These are phyloP conservation scores for Stenodera caucasica DNA, from an alignment of 2,888 invertebrate species.

Conservation along the genomic window DNA sequence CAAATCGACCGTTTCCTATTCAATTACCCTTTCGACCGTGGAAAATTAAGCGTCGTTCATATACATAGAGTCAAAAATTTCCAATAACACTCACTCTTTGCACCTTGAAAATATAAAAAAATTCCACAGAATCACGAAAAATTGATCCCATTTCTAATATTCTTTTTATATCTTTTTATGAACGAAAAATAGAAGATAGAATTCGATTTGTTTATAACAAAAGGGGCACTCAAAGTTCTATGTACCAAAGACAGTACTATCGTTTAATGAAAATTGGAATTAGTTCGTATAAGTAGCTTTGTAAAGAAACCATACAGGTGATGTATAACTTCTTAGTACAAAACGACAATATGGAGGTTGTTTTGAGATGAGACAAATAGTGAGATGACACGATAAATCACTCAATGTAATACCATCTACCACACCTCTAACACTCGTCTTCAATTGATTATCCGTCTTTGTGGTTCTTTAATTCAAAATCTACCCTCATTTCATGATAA, in stretches of 20 bases:
- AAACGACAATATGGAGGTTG: neutral
- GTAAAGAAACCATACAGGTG: neutral
- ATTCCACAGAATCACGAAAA: too few relatives aligned
- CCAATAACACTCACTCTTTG: neutral
- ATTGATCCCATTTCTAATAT: too few relatives aligned
- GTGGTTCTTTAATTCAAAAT: neutral
- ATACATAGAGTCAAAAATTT: neutral
- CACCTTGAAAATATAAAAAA: neutral
- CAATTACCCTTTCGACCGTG: conserved; percentile 17
- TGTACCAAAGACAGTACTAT: neutral
- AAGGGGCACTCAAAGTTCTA: neutral
- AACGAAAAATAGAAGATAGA: too few relatives aligned
- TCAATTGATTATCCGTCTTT: conserved; percentile 8
- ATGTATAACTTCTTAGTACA: neutral
- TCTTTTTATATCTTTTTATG: too few relatives aligned
- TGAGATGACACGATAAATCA: conserved; percentile 7
- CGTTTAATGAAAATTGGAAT: neutral
- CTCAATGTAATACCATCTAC: neutral
- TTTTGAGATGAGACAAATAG: neutral
- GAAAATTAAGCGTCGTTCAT: neutral
- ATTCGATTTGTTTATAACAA: neutral
- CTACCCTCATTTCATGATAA: neutral
- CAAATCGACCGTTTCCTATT: conserved; percentile 26
- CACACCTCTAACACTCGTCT: neutral
- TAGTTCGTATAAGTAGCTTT: neutral